Evolutionary conservation across 2,113 vertebrate species (phyloP), one percentile per base, ranked within the genome.

Genomic region (Notothenia rossii): DNA sequence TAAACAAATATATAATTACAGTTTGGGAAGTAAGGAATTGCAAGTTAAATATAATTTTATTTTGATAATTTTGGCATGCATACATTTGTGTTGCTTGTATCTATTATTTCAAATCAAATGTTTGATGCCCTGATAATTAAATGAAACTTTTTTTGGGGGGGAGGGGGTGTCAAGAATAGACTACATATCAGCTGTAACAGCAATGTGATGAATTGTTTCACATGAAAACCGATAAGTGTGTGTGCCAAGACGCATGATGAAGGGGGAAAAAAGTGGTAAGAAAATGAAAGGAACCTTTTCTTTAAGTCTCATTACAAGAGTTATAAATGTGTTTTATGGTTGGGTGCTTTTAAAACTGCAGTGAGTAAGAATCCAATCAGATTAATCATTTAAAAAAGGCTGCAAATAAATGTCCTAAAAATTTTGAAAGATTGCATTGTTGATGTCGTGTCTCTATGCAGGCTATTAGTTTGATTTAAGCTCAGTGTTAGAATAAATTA

Each of bases 221-320:
- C 40, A 50, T 5, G 15, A 66, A 14, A 50, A 51, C 7, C 49
- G 22, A 69, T 53, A 43, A 55, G 17, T 55, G 70, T 74, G 36
- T 5, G 55, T 62, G 60, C 43, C 14, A 25, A 56, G 11, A 55
- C 12, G 33, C 55, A 36, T 4, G 25, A 13, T 74, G 51, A 66
- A 54, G 5, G 22, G 18, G 14, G 1, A 10, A 18, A 74, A 25
- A 63, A 63, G 58, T 49, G 53, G 75, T 63, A 68, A 63, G 49
- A 58, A 43, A 62, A 14, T 36, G 18, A 25, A 54, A 70, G 40
- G 74, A 18, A 29, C 17, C 0, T 54, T 71, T 56, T n/a, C 18
- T 17, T 65, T n/a, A 50, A 50, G 29, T 56, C 49, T 50, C 3
- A 25, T 7, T 3, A 54, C 13, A 63, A 18, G 59, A 33, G 20